Evolutionary conservation across 2,888 invertebrate species (phyloP), one percentile per base, ranked within the genome.

Genomic region (Drosophila bunnanda): DNA sequence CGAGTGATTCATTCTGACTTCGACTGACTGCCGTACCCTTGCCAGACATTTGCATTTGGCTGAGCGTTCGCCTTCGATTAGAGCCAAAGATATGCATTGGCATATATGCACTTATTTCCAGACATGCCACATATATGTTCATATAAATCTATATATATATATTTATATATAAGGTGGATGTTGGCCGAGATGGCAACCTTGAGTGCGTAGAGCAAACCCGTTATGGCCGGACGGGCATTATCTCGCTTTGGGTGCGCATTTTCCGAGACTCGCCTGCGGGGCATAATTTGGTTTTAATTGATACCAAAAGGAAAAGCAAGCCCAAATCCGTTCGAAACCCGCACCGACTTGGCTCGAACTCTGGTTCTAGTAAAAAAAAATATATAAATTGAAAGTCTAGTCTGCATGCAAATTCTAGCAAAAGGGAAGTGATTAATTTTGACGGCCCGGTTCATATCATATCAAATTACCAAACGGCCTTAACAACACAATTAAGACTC

Each of bases 401-500:
- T 32, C 59, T 59, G 53, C 62, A 88, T 88, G 86, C 83, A 86
- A 88, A 86, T 82, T 82, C 83, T 86, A 73, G 83, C 61, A 72
- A 81, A 44, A 80, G 82, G 82, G 82, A 82, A 82, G 80, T 82
- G 73, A 83, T 78, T 82, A 82, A 82, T 88, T 79, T 88, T 48
- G 66, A 71, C 56, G 50, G 15, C 36, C 25, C 41, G 52, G 72
- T 17, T 70, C 50, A 70, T 59, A 59, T 83, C 80, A 80, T 76
- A 78, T 81, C 64, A 61, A 74, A 79, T 87, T 81, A 79, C 80
- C 61, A 41, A 66, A 41, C 32, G 86, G 85, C 88, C 83, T 88
- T 77, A 86, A 78, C 84, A 86, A 83, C 84, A 86, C 87, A 82
- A 86, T 88, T 78, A 86, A 76, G 62, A 71, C 81, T 76, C 64